phyloP scores from a whole-genome alignment of 2,888 invertebrate species.

The Platycheirus albimanus region DNA sequence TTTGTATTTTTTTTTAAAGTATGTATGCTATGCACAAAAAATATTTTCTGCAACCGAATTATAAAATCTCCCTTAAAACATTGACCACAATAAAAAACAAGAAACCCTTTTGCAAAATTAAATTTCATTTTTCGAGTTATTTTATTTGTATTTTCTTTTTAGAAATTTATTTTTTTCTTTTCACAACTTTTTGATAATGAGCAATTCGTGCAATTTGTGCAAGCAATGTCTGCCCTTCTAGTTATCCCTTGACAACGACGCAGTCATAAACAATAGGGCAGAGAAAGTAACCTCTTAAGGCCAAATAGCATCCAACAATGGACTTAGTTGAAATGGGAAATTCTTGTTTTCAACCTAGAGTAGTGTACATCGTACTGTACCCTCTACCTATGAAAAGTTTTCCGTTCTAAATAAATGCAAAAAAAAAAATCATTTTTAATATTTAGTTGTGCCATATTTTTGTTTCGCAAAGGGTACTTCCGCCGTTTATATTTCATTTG shows the following conservation, averaged over 20 bases:
- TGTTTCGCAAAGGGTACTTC: neutral
- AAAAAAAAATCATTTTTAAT: too few relatives aligned
- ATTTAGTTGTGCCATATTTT: neutral
- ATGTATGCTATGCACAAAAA: neutral
- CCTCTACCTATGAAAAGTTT: too few relatives aligned
- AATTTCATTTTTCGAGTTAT: neutral
- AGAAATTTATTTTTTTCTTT: too few relatives aligned
- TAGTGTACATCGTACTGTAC: too few relatives aligned
- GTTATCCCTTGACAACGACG: too few relatives aligned
- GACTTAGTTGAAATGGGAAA: neutral
- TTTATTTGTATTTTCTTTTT: too few relatives aligned
- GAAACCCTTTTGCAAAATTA: neutral
- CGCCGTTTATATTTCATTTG: neutral
- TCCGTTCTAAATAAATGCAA: neutral
- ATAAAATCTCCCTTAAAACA: neutral
- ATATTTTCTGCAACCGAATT: neutral
- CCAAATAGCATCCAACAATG: constrained; percentile 13
- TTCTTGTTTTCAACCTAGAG: neutral
- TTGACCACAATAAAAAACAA: neutral
- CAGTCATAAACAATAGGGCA: constrained; percentile 1
- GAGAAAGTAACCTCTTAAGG: constrained; percentile 15
- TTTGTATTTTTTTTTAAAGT: too few relatives aligned
- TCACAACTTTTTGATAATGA: too few relatives aligned
- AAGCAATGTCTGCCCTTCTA: too few relatives aligned
- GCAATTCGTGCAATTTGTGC: too few relatives aligned